Percentiles rank a stretch among this genome's conserved stretches.
phyloP scores from a whole-genome alignment of 2,888 invertebrate genomes.

The Gnatocerus cornutus region DNA sequence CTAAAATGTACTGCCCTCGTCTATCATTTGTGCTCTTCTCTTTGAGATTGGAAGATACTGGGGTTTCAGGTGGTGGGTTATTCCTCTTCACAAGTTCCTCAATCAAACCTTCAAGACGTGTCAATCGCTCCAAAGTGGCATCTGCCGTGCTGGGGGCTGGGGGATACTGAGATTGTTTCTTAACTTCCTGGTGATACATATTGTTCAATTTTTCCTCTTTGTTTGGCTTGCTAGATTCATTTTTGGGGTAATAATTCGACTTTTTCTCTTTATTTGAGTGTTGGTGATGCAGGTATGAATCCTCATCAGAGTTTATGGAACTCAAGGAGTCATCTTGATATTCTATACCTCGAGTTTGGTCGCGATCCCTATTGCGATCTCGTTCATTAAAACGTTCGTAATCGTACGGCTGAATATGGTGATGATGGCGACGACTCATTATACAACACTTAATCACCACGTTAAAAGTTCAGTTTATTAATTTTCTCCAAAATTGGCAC shows the following conservation, averaged over 20 bases:
- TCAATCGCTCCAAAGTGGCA: conserved; percentile 52
- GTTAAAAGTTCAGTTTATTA: neutral
- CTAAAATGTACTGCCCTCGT: conserved; percentile 15
- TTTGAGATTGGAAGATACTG: neutral
- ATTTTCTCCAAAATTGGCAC: no score
- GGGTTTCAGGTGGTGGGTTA: neutral
- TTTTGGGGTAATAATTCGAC: conserved; percentile 18
- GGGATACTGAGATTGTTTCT: conserved; percentile 3
- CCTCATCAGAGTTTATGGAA: conserved; percentile 47
- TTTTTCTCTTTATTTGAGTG: conserved; percentile 26
- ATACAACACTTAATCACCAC: neutral
- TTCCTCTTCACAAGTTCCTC: conserved; percentile 54
- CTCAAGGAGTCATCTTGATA: conserved; percentile 49
- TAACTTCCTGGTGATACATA: conserved; percentile 22
- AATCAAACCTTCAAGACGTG: conserved; percentile 60
- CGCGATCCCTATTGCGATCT: conserved; percentile 18
- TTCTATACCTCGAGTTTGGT: conserved; percentile 39
- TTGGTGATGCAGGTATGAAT: conserved; percentile 39
- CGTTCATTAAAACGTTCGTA: conserved; percentile 36
- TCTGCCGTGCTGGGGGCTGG: neutral
- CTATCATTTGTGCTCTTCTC: conserved; percentile 18
- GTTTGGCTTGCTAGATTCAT: conserved; percentile 12
- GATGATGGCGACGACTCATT: conserved; percentile 41
- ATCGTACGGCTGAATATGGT: conserved; percentile 37
- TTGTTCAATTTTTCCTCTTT: conserved; percentile 22